A percentile compares a stretch with the other conserved stretches of the same genome.
phyloP scores from a whole-genome alignment of 2,888 invertebrate species.

The Penaeus monodon region DNA sequence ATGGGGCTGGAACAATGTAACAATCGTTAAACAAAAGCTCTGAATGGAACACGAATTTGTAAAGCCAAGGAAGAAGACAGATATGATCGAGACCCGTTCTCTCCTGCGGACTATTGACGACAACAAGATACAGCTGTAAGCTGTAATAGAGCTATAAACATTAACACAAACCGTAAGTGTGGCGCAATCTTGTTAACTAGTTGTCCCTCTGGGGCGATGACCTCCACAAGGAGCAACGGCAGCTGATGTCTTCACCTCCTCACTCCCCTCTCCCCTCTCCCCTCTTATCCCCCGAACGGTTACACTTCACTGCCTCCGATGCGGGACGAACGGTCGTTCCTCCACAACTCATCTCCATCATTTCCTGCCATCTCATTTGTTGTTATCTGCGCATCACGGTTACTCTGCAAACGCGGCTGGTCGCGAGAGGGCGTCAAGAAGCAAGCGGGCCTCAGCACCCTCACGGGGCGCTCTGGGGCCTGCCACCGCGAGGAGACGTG shows the following conservation, averaged over 20 bases:
- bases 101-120: slow-evolving; percentile 18
- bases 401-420: slow-evolving; percentile 1
- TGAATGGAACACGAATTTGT: no score
- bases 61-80: background rate
- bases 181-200: slow-evolving; percentile 17
- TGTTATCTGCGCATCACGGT: slow-evolving; percentile 32
- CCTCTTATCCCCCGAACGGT: slow-evolving; percentile 4
- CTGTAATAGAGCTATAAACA: slow-evolving; percentile 27
- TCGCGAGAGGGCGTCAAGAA: background rate
- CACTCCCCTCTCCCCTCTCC: slow-evolving; percentile 4
- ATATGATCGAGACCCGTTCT: slow-evolving; percentile 20
- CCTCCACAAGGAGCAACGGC: background rate
- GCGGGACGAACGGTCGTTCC: background rate
- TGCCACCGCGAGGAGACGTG: background rate
- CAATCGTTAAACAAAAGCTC: no score
- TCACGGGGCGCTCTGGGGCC: background rate
- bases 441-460: slow-evolving; percentile 20
- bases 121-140: slow-evolving; percentile 18
- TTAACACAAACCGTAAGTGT: slow-evolving; percentile 9
- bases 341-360: slow-evolving; percentile 36
- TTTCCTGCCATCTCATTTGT: slow-evolving; percentile 44
- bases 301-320: slow-evolving; percentile 7
- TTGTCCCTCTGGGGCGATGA: slow-evolving; percentile 16
- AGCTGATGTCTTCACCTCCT: slow-evolving; percentile 13
- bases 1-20: no score